Base-by-base conservation (phyloP, 2,888 invertebrate species). In the Theodoxus fluviatilis region DNA sequence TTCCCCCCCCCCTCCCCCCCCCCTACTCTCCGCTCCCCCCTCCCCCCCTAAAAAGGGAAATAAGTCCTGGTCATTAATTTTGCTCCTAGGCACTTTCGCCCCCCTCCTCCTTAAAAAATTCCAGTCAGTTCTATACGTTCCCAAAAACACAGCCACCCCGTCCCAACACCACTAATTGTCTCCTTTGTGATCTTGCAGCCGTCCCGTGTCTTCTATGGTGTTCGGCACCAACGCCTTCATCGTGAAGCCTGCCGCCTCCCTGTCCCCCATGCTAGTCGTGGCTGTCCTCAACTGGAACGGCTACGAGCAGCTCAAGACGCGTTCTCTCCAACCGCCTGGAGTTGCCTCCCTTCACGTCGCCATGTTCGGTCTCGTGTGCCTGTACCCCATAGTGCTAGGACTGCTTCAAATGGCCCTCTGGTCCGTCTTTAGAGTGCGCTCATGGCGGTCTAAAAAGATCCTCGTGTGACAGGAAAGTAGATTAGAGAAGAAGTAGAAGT, bases 151-250 rank as follows among this genome's bases (percentile, higher is more conserved):
- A n/a, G n/a, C n/a, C n/a, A n/a, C n/a, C n/a, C n/a, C n/a, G n/a
- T n/a, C n/a, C n/a, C n/a, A n/a, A n/a, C n/a, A n/a, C n/a, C n/a
- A n/a, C n/a, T n/a, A n/a, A n/a, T n/a, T n/a, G n/a, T n/a, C n/a
- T n/a, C n/a, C n/a, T n/a, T n/a, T n/a, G n/a, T n/a, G n/a, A n/a
- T 35, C 70, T 80, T 81, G 33, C 79, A 86, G 86, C 18, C 80
- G 80, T 65, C 86, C 84, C 0, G 76, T 84, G n/a, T 83, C 86
- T 0, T 84, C 85, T 2, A 83, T 85, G 82, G 79, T 86, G 33
- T 86, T 78, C 76, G 86, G 85, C 6, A 80, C 80, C 9, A 86
- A 86, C 71, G 85, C 86, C 7, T 75, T 86, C 28, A 74, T 86
- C 40, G 83, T 83, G 4, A 86, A 86, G 68, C 85, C 86, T 15